Evolutionary conservation across 2,113 vertebrate species (phyloP).

Genomic region (Eulacestoma nigropectus): DNA sequence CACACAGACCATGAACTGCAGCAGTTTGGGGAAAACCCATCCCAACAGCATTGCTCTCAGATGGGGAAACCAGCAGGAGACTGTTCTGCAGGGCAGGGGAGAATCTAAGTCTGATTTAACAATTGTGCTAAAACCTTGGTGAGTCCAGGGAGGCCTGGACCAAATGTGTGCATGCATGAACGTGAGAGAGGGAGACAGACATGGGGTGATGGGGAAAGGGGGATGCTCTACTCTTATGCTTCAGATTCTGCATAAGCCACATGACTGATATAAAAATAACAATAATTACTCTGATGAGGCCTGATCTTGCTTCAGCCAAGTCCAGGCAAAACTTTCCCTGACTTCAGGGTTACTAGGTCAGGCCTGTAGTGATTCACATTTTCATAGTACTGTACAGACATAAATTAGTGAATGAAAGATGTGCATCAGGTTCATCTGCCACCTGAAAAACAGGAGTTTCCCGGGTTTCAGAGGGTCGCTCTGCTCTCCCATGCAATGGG

Average conservation of each 20-base stretch:
- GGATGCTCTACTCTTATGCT: neutral
- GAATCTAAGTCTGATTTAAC: neutral
- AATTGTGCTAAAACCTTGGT: slow-evolving; percentile 14
- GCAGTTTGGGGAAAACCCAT: neutral
- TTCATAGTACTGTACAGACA: neutral
- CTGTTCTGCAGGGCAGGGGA: neutral
- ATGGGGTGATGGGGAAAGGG: neutral
- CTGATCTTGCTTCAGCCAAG: neutral
- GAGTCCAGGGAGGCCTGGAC: neutral
- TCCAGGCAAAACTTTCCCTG: neutral
- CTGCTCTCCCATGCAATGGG: neutral
- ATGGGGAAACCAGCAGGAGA: neutral
- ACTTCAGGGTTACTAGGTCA: neutral
- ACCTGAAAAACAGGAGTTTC: neutral
- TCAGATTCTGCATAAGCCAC: slow-evolving; percentile 3
- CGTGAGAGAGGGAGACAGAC: neutral
- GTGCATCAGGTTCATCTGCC: neutral
- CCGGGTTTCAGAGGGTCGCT: neutral
- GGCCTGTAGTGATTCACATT: neutral
- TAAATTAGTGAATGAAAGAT: neutral
- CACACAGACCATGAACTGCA: neutral
- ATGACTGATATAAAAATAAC: slow-evolving; percentile 38
- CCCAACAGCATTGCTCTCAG: neutral
- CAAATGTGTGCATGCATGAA: neutral
- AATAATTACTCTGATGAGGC: slow-evolving; percentile 5